phyloP scores from a whole-genome alignment of 1,140 invertebrate genomes.

The Drosophila serrata region DNA sequence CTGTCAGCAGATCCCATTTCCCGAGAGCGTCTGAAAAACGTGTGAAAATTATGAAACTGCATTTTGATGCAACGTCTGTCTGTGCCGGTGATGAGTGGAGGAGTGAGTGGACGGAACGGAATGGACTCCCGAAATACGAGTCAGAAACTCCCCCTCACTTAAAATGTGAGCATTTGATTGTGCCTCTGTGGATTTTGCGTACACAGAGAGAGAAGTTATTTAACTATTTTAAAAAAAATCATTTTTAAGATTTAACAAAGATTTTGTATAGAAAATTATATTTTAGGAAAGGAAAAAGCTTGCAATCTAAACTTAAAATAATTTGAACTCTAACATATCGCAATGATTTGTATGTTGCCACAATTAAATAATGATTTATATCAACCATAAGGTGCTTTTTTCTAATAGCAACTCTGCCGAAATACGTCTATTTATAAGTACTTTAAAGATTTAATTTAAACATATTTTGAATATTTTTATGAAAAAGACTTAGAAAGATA shows the following conservation, averaged over 20 bases:
- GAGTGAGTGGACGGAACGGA: slow-evolving; percentile 20
- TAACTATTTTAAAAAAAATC: background rate
- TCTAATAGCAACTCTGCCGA: no score
- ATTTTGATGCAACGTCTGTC: slow-evolving; percentile 59
- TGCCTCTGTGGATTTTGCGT: slow-evolving; percentile 47
- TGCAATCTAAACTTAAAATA: no score
- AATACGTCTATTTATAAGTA: no score
- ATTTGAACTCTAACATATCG: no score
- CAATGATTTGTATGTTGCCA: no score
- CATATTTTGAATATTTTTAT: no score
- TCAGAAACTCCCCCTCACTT: slow-evolving; percentile 41
- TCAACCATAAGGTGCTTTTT: no score
- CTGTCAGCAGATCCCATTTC: slow-evolving; percentile 67
- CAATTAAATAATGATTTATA: no score
- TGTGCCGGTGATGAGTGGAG: slow-evolving; percentile 10
- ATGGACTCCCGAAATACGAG: slow-evolving; percentile 57
- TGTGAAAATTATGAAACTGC: slow-evolving; percentile 80
- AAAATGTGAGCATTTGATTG: slow-evolving; percentile 66
- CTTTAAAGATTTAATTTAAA: no score
- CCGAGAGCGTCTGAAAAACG: slow-evolving; percentile 63
- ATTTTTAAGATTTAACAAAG: background rate
- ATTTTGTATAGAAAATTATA: background rate
- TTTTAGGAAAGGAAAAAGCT: background rate
- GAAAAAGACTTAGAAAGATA: no score
- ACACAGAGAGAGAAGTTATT: background rate